Evolutionary conservation across 2,888 invertebrate genomes (phyloP).

Genomic region (Caenorhabditis sp.): DNA sequence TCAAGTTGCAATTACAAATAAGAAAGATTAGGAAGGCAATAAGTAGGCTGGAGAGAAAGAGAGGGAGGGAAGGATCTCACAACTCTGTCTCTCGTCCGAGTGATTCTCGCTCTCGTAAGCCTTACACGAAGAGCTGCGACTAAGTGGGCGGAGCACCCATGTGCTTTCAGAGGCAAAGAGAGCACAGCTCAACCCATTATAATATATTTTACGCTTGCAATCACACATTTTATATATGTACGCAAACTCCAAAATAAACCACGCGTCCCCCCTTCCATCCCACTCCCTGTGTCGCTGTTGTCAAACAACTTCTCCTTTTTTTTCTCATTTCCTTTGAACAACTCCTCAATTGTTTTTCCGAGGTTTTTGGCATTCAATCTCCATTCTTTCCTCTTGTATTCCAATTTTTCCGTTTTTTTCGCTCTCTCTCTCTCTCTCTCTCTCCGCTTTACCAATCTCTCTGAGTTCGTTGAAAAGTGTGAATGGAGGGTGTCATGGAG

Average conservation of each 20-base stretch:
- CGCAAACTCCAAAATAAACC: conserved; percentile 60
- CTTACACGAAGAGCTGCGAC: conserved; percentile 59
- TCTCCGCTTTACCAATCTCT: not conserved
- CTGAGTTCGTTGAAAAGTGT: not conserved
- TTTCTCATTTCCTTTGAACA: conserved; percentile 5
- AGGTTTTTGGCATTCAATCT: not conserved
- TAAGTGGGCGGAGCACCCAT: conserved; percentile 54
- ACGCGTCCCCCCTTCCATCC: conserved; percentile 22
- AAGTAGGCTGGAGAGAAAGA: conserved; percentile 4
- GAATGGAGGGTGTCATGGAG: conserved; percentile 22
- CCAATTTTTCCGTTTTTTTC: conserved; percentile 4
- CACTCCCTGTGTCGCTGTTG: conserved; percentile 25
- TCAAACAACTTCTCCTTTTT: conserved; percentile 19
- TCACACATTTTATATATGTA: conserved; percentile 68
- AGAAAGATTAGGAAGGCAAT: conserved; percentile 47
- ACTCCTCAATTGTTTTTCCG: conserved; percentile 26
- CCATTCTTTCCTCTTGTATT: not conserved
- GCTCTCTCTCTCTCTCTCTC: not conserved
- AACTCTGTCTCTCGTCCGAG: conserved; percentile 45
- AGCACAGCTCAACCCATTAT: conserved; percentile 68
- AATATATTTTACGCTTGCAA: conserved; percentile 70
- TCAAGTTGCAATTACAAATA: conserved; percentile 31
- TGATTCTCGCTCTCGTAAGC: conserved; percentile 62
- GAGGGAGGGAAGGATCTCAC: conserved; percentile 33
- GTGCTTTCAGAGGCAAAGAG: conserved; percentile 68